These are phyloP conservation scores for Chrysochloris asiatica DNA, from an alignment of 2,113 vertebrate species.

Conservation along the genomic window DNA sequence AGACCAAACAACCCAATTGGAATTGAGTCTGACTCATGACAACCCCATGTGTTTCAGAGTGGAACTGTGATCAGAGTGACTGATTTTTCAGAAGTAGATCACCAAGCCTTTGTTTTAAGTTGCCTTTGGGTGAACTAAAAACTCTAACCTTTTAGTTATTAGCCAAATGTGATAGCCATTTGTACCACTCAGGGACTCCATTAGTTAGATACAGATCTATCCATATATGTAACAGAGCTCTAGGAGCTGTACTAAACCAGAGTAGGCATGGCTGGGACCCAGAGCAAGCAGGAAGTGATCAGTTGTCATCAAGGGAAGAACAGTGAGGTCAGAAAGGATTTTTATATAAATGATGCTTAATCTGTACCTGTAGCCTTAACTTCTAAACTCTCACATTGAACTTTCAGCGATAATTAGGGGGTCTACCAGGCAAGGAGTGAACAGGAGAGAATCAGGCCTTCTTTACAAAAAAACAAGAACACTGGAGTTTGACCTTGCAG, in stretches of 20 bases:
- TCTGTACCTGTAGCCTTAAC: background rate
- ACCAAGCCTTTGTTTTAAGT: background rate
- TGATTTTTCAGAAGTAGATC: background rate
- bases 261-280: background rate
- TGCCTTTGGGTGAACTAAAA: background rate
- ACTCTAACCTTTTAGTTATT: background rate
- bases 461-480: background rate
- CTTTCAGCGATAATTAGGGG: conserved; percentile 43
- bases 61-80: background rate
- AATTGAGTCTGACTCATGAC: background rate
- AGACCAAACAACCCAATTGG: background rate
- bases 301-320: background rate
- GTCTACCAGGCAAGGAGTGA: background rate
- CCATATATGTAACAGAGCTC: background rate
- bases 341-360: background rate
- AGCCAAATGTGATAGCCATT: background rate
- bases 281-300: background rate
- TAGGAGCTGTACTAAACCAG: background rate
- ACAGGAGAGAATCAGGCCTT: background rate
- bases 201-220: background rate
- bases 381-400: conserved; percentile 3
- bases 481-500: background rate
- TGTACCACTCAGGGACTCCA: background rate
- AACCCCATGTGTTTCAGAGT: background rate
- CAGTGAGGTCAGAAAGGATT: background rate